A percentile compares a stretch with the other conserved stretches of the same genome.
phyloP scores from a whole-genome alignment of 2,888 invertebrate genomes.

The Drosophila birchii region DNA sequence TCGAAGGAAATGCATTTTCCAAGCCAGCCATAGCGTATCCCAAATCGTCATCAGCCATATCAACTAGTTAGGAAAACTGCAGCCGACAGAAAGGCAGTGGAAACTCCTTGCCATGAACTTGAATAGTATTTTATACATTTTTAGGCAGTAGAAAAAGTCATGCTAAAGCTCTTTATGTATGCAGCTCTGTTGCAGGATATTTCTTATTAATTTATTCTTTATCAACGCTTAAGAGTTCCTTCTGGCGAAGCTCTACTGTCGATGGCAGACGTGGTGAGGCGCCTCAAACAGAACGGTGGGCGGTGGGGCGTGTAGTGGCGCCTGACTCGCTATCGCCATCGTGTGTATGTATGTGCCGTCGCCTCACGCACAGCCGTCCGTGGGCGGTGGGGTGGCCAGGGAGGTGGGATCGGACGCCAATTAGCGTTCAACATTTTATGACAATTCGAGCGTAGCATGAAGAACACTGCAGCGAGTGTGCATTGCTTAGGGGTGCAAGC shows the following conservation, averaged over 20 bases:
- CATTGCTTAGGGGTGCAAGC: conserved; percentile 64
- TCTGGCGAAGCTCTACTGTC: conserved; percentile 5
- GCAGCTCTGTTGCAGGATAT: background rate
- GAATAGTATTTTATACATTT: background rate
- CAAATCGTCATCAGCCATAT: conserved; percentile 38
- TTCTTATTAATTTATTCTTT: background rate
- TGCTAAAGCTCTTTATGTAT: background rate
- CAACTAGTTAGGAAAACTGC: conserved; percentile 57
- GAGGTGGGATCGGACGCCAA: conserved; percentile 70
- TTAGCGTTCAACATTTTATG: conserved; percentile 81
- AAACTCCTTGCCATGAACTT: background rate
- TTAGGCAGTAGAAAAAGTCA: background rate
- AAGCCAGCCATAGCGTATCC: conserved; percentile 14
- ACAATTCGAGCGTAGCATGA: conserved; percentile 76
- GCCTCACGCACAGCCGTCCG: conserved; percentile 63
- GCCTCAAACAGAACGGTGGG: conserved; percentile 64
- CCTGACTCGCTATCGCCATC: conserved; percentile 25
- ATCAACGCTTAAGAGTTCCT: background rate
- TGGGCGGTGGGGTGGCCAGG: background rate
- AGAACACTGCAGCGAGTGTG: conserved; percentile 27
- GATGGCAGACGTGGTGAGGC: conserved; percentile 10
- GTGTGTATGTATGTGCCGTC: conserved; percentile 11
- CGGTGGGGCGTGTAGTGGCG: conserved; percentile 42
- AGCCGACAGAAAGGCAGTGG: conserved; percentile 31
- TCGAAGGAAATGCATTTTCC: conserved; percentile 32